phyloP scores from a whole-genome alignment of 2,797 vertebrate genomes.

The Coregonus ussuriensis region DNA sequence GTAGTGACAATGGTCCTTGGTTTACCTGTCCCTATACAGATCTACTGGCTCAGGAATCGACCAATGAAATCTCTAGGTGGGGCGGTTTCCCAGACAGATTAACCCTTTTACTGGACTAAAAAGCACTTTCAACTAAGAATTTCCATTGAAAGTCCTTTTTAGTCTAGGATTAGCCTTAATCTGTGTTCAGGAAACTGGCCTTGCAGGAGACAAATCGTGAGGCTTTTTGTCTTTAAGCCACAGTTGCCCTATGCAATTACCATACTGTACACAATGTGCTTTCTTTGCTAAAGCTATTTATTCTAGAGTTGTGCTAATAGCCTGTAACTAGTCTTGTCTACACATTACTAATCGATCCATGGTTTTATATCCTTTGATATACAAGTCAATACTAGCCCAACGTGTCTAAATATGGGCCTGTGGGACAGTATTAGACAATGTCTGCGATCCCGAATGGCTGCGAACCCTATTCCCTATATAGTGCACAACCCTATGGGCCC shows the following conservation, averaged over 20 bases:
- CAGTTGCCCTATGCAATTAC: neutral
- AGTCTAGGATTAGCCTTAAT: neutral
- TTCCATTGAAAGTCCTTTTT: neutral
- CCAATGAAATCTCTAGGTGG: neutral
- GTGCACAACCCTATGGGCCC: neutral
- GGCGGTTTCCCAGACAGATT: neutral
- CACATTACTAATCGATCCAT: conserved; percentile 40
- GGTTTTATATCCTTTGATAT: conserved; percentile 40
- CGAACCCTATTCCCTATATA: neutral
- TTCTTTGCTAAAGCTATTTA: conserved; percentile 7
- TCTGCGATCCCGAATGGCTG: neutral
- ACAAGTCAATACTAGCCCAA: conserved; percentile 47
- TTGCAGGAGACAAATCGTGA: neutral
- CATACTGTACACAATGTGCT: conserved; percentile 13
- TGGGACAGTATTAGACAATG: neutral
- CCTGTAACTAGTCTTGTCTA: conserved; percentile 6
- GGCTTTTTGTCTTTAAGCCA: neutral
- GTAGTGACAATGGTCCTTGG: conserved; percentile 25
- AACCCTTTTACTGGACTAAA: neutral
- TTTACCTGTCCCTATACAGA: neutral
- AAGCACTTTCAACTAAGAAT: neutral
- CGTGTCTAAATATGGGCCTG: conserved; percentile 34
- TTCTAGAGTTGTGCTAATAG: neutral
- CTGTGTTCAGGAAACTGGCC: neutral
- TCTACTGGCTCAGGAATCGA: too few relatives aligned